phyloP scores from a whole-genome alignment of 2,797 vertebrate species.

The Iguana delicatissima region DNA sequence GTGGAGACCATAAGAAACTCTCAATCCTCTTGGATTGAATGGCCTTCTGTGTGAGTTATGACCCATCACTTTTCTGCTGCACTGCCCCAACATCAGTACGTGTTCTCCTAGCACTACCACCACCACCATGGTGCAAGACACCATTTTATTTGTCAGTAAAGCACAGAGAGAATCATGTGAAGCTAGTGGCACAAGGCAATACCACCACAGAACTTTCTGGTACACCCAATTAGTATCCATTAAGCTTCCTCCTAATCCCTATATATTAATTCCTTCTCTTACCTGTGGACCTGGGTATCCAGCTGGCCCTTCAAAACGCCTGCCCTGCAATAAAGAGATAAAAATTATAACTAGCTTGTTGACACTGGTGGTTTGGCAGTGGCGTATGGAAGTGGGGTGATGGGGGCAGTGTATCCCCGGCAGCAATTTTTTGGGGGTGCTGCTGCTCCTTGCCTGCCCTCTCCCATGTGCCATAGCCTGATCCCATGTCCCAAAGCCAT shows the following conservation, averaged over 20 bases:
- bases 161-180: not conserved
- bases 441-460: too few relatives aligned
- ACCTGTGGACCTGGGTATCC: slow-evolving; percentile 86
- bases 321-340: slow-evolving; percentile 78
- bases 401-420: too few relatives aligned
- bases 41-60: too few relatives aligned
- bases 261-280: slow-evolving; percentile 55
- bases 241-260: not conserved
- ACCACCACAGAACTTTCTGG: not conserved
- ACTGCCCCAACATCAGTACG: not conserved
- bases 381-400: too few relatives aligned
- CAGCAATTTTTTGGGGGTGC: too few relatives aligned
- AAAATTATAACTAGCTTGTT: not conserved
- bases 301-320: slow-evolving; percentile 81
- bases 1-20: not conserved
- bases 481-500: too few relatives aligned
- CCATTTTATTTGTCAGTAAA: not conserved
- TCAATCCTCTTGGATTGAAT: too few relatives aligned
- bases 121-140: not conserved
- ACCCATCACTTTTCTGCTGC: not conserved
- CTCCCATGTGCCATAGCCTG: too few relatives aligned
- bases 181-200: too few relatives aligned
- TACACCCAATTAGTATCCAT: too few relatives aligned
- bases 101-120: not conserved
- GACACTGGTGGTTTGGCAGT: not conserved